Evolutionary conservation across 2,888 invertebrate genomes (phyloP).

Genomic region (Perizoma affinitatum): DNA sequence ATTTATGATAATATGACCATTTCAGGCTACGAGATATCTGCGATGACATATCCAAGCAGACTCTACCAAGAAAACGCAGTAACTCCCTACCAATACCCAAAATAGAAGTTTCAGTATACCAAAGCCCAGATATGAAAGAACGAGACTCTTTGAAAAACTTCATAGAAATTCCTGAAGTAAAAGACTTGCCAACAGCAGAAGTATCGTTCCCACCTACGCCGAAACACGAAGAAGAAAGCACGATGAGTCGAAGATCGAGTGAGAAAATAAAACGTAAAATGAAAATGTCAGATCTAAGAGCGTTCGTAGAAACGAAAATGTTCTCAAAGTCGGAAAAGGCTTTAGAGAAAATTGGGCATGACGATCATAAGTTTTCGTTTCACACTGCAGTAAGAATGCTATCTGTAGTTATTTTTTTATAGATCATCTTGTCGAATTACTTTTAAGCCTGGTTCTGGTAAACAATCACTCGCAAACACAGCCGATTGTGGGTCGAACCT

Average conservation of each 20-base stretch:
- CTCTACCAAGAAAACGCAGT: slow-evolving; percentile 93
- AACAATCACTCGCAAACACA: slow-evolving; percentile 5
- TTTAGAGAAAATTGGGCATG: slow-evolving; percentile 93
- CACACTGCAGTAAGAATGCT: slow-evolving; percentile 85
- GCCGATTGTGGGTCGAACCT: no score
- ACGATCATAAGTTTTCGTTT: slow-evolving; percentile 86
- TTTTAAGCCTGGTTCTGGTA: slow-evolving; percentile 14
- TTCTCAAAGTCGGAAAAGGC: slow-evolving; percentile 96
- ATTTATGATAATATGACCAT: not conserved
- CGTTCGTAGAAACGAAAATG: slow-evolving; percentile 95
- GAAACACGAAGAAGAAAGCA: slow-evolving; percentile 69
- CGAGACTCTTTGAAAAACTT: slow-evolving; percentile 88
- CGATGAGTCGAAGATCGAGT: slow-evolving; percentile 86
- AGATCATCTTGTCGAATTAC: slow-evolving; percentile 28
- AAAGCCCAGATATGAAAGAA: slow-evolving; percentile 88
- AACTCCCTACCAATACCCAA: slow-evolving; percentile 97
- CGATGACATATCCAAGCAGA: slow-evolving; percentile 91
- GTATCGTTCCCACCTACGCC: slow-evolving; percentile 61
- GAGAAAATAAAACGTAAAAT: slow-evolving; percentile 93
- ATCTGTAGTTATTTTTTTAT: slow-evolving; percentile 80
- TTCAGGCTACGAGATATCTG: slow-evolving; percentile 92
- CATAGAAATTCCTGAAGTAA: slow-evolving; percentile 90
- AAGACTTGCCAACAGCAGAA: slow-evolving; percentile 87
- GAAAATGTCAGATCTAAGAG: slow-evolving; percentile 95
- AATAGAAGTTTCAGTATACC: slow-evolving; percentile 94